Evolutionary conservation across 2,888 invertebrate species (phyloP).

Genomic region (Acronicta leporina): DNA sequence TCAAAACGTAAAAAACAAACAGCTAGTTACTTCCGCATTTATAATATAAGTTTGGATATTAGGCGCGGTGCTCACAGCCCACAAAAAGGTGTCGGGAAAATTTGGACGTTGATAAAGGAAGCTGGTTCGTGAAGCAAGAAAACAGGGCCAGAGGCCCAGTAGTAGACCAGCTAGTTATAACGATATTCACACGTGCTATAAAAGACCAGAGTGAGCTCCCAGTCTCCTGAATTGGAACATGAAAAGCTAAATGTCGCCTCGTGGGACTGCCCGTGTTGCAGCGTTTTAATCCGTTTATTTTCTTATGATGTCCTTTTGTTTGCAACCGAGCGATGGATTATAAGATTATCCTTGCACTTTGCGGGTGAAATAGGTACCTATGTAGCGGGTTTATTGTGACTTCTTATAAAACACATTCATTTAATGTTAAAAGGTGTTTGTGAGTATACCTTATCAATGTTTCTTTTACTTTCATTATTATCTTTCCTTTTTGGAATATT

Average conservation of each 20-base stretch:
- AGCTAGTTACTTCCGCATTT: too few species aligned
- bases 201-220: conserved; percentile 47
- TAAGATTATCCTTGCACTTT: conserved; percentile 75
- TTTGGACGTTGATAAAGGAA: too few species aligned
- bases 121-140: too few species aligned
- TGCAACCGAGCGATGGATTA: conserved; percentile 69
- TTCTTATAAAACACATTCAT: conserved; percentile 33
- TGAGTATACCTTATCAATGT: conserved; percentile 3
- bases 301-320: conserved; percentile 68
- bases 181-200: too few species aligned
- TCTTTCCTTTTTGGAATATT: too few species aligned
- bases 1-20: too few species aligned
- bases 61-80: too few species aligned
- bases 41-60: too few species aligned
- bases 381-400: conserved; percentile 16
- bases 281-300: conserved; percentile 73
- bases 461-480: conserved; percentile 1
- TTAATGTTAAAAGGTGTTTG: too few species aligned
- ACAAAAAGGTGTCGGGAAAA: too few species aligned
- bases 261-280: conserved; percentile 75
- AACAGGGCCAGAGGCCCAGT: too few species aligned
- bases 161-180: too few species aligned
- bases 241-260: conserved; percentile 68
- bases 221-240: conserved; percentile 51
- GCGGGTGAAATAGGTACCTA: conserved; percentile 53